Evolutionary conservation across 2,113 vertebrate species (phyloP).

Genomic region (Rostratula benghalensis): DNA sequence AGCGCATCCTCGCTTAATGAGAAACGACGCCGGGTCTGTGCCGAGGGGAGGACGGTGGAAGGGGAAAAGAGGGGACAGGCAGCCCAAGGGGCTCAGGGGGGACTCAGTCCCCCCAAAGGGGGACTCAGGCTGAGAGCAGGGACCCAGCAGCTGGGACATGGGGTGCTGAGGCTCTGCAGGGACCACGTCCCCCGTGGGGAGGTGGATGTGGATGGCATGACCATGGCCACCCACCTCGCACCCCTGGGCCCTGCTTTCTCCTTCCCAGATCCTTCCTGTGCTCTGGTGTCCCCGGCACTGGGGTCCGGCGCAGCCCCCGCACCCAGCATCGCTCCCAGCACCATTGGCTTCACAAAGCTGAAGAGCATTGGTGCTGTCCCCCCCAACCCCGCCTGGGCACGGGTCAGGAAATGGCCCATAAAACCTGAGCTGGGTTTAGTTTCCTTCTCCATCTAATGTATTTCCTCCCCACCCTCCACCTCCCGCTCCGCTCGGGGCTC

Average conservation of each 20-base stretch:
- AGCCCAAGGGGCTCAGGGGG: too few species aligned
- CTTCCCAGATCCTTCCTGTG: not conserved
- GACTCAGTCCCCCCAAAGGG: too few species aligned
- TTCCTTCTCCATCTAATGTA: not conserved
- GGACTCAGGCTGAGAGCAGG: not conserved
- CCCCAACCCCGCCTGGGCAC: fast-evolving
- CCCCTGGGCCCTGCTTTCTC: not conserved
- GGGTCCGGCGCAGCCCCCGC: not conserved
- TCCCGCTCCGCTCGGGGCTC: fast-evolving
- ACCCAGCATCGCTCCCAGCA: fast-evolving
- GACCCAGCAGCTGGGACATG: not conserved
- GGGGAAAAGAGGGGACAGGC: not conserved
- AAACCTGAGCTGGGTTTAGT: not conserved
- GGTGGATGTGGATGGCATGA: not conserved
- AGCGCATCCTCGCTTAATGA: not conserved
- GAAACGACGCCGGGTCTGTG: not conserved
- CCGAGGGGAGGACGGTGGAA: not conserved
- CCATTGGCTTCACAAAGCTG: fast-evolving
- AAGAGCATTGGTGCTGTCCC: fast-evolving
- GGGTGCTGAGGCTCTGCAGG: not conserved
- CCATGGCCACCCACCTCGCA: fast-evolving
- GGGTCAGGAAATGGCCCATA: not conserved
- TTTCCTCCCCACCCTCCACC: not conserved
- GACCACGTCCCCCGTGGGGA: not conserved
- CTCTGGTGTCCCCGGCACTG: not conserved